Percentiles rank a stretch among this genome's conserved stretches.
phyloP scores from a whole-genome alignment of 2,113 vertebrate species.

The Potamarius usumacintae region DNA sequence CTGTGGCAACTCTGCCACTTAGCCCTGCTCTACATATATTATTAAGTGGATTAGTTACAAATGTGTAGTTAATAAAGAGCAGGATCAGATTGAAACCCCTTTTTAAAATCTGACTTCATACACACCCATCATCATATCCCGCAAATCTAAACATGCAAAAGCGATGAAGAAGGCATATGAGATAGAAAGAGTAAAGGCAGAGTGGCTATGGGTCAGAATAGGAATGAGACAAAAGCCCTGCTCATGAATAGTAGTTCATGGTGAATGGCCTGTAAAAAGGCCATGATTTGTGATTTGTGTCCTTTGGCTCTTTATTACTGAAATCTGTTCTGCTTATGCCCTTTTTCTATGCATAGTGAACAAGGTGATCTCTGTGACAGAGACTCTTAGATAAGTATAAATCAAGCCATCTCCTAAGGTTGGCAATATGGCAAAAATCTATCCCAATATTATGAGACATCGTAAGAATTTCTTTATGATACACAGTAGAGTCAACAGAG shows the following conservation, averaged over 20 bases:
- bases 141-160: conserved; percentile 1
- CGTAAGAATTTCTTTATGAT: neutral
- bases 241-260: conserved; percentile 18
- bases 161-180: neutral
- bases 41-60: conserved; percentile 49
- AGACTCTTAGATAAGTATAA: conserved; percentile 17
- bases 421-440: neutral
- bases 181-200: neutral
- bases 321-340: conserved; percentile 14
- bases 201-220: conserved; percentile 7
- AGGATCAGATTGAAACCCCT: conserved; percentile 34
- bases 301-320: conserved; percentile 18
- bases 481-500: neutral
- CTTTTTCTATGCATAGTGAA: conserved; percentile 36
- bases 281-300: conserved; percentile 42
- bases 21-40: conserved; percentile 45
- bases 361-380: conserved; percentile 7
- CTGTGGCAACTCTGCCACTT: conserved; percentile 39
- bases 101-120: conserved; percentile 21
- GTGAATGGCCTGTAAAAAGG: conserved; percentile 37
- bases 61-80: conserved; percentile 27
- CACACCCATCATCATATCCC: conserved; percentile 32
- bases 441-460: neutral
- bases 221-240: conserved; percentile 16
- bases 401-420: conserved; percentile 15